phyloP scores from a whole-genome alignment of 2,888 invertebrate species.

The Caenorhabditis imperialis region DNA sequence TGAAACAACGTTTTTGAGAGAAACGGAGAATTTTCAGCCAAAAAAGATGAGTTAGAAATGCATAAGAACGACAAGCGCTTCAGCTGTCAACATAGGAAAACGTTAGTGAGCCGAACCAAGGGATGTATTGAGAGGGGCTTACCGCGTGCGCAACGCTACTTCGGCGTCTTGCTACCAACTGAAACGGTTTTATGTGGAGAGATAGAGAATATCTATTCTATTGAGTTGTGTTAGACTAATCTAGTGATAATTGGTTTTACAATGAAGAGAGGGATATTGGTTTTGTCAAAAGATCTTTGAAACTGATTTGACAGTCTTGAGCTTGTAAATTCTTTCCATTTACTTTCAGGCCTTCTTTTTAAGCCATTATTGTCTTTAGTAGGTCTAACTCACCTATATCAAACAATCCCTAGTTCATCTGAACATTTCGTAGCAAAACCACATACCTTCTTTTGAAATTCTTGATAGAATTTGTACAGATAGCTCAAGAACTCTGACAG shows the following conservation, averaged over 20 bases:
- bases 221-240: neutral
- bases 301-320: no score
- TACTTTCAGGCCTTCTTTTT: no score
- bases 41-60: constrained; percentile 48
- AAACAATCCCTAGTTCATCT: neutral
- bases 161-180: constrained; percentile 56
- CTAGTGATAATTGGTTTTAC: no score
- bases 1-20: no score
- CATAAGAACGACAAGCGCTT: constrained; percentile 42
- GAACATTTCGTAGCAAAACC: constrained; percentile 1
- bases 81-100: constrained; percentile 30
- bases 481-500: constrained; percentile 77
- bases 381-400: no score
- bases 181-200: constrained; percentile 38
- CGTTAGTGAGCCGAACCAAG: constrained; percentile 31
- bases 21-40: constrained; percentile 18
- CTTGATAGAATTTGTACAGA: constrained; percentile 73
- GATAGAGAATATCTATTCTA: no score
- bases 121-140: constrained; percentile 35
- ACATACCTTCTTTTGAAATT: constrained; percentile 74
- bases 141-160: constrained; percentile 57
- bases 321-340: no score
- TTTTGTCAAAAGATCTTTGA: neutral
- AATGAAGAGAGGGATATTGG: neutral
- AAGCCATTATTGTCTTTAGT: no score